Evolutionary conservation across 1,140 invertebrate genomes (phyloP), one percentile per base, ranked within the genome.

Genomic region (Cataglyphis hispanica): DNA sequence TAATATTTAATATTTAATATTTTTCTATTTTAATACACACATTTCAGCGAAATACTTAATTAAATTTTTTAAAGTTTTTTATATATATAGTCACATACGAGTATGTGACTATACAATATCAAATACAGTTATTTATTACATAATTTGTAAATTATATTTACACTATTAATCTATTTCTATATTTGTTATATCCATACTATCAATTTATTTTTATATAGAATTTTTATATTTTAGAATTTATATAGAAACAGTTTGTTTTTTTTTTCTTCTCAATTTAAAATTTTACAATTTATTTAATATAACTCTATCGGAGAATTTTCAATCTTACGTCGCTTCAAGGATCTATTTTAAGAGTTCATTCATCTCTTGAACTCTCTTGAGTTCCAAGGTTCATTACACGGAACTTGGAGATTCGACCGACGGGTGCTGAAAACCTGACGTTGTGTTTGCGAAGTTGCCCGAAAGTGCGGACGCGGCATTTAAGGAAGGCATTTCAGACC

Each of bases 351-450:
- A 81, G 27, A 81, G 50, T 70, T 58, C 34, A 60, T 72, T 81
- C 34, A 53, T 80, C 64, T 80, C 31, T 11, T 50, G n/a, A 80
- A 69, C 40, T 80, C 77, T 70, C 64, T 53, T 25, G 64, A 61
- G n/a, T 22, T 50, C 76, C 76, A 66, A 80, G 19, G 76, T 70
- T 80, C 64, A 56, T 80, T 80, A 80, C 34, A 56, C 31, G 31
- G 43, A 67, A 37, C 31, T 63, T 22, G 43, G 13, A 53, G 75
- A 22, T 19, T 27, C 64, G 34, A 19, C 46, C 34, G 46, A 34
- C 77, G 77, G 77, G 50, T 60, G 78, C 78, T 81, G 78, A 81
- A 81, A 81, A 58, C 78, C 78, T 58, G 66, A 72, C 78, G 78
- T 72, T 81, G 78, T 81, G 78, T 81, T 81, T 81, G 66, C 37